Percentiles rank a stretch among this genome's conserved stretches.
Evolutionary conservation across 35 echinoderm and acorn worm genomes (phyloP).

Genomic region (Ptychodera flava): DNA sequence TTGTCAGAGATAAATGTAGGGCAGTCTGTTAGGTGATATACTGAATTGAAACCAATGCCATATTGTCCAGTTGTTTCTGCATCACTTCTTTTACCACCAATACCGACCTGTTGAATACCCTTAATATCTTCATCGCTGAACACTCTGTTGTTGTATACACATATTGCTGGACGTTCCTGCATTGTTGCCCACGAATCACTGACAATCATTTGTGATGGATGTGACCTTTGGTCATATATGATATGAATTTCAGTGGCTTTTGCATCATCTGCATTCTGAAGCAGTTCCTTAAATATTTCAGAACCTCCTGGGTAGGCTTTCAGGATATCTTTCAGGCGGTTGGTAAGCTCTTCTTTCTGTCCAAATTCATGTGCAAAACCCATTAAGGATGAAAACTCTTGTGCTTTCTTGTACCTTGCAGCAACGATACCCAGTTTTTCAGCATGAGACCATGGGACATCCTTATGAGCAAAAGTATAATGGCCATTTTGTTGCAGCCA

Average conservation of each 20-base stretch:
- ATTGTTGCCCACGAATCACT: constrained; percentile 17
- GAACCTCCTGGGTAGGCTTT: constrained; percentile 33
- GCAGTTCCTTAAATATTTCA: constrained; percentile 58
- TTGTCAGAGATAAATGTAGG: constrained; percentile 51
- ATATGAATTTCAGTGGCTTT: constrained; percentile 59
- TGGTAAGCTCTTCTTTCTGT: constrained; percentile 61
- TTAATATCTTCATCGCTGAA: constrained; percentile 70
- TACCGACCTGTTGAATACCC: constrained; percentile 75
- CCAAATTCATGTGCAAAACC: constrained; percentile 51
- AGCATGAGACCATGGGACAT: constrained; percentile 30
- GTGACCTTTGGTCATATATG: constrained; percentile 44
- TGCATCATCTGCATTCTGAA: constrained; percentile 90
- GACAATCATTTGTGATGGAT: constrained; percentile 24
- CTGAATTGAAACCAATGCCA: constrained; percentile 77
- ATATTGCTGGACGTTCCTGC: constrained; percentile 43
- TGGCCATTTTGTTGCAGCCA: background rate
- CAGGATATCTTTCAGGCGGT: constrained; percentile 42
- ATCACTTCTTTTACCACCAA: constrained; percentile 44
- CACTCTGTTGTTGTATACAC: constrained; percentile 67
- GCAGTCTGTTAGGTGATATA: constrained; percentile 79
- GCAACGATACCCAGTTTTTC: constrained; percentile 37
- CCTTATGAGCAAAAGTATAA: constrained; percentile 16
- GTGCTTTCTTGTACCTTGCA: constrained; percentile 22
- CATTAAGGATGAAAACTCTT: constrained; percentile 12
- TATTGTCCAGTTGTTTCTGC: constrained; percentile 52